These are phyloP conservation scores for Delphinapterus leucas DNA, from an alignment of 2,113 vertebrate genomes.

Conservation along the genomic window DNA sequence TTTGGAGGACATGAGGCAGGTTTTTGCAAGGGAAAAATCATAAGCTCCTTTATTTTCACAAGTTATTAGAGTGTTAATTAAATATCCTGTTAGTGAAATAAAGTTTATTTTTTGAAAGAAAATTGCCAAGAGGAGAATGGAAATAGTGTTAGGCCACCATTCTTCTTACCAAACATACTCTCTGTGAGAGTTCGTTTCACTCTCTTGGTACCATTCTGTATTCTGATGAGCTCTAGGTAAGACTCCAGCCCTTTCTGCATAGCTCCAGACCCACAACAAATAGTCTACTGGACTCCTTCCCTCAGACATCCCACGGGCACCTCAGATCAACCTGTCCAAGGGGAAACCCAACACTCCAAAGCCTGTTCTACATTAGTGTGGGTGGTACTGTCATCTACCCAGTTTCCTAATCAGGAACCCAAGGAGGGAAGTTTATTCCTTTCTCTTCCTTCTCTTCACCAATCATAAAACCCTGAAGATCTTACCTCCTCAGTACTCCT, in stretches of 20 bases:
- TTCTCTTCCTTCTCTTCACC: background rate
- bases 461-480: background rate
- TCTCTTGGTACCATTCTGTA: background rate
- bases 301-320: background rate
- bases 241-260: background rate
- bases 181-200: background rate
- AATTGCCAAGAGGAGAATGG: background rate
- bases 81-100: constrained; percentile 33
- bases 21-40: constrained; percentile 39
- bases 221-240: background rate
- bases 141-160: background rate
- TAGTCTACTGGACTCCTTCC: background rate
- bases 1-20: background rate
- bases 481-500: background rate
- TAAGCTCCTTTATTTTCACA: constrained; percentile 54
- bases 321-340: background rate
- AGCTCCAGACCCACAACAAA: background rate
- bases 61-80: constrained; percentile 52
- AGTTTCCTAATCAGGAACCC: background rate
- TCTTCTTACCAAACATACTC: background rate
- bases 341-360: background rate
- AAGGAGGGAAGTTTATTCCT: background rate
- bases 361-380: background rate
- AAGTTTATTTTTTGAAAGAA: constrained; percentile 29
- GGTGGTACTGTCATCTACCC: background rate